Conservation (phyloP, 2,888 invertebrate genomes). For the Polymixis lichenea region DNA sequence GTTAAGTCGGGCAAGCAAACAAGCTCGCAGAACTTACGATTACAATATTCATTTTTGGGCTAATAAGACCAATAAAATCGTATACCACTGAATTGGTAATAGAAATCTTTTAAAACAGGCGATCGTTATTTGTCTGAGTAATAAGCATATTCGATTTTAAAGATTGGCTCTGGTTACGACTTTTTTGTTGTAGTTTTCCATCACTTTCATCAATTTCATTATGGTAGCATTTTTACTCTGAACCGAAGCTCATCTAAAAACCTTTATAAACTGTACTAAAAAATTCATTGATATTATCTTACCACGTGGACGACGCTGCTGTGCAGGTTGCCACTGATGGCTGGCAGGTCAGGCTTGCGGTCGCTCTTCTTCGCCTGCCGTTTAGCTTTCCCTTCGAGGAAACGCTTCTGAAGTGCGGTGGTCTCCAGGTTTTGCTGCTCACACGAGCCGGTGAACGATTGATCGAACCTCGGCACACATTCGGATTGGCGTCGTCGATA, state of each 20-base stretch:
- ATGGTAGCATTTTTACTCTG: not conserved
- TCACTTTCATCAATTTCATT: not conserved
- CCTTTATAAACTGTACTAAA: not conserved
- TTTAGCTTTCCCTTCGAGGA: slow-evolving; percentile 97
- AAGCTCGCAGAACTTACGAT: slow-evolving; percentile 13
- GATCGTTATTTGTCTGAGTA: not conserved
- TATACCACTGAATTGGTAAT: not conserved
- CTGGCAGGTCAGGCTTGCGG: slow-evolving; percentile 87
- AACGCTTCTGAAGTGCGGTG: slow-evolving; percentile 96
- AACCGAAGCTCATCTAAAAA: not conserved
- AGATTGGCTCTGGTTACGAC: not conserved
- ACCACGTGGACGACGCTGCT: slow-evolving; percentile 94
- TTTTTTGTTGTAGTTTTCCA: not conserved
- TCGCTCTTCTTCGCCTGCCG: slow-evolving; percentile 95
- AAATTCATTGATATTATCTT: slow-evolving; percentile 17
- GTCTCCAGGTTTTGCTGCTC: slow-evolving; percentile 98
- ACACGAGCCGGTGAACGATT: slow-evolving; percentile 96
- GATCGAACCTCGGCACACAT: slow-evolving; percentile 96
- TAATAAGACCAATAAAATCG: slow-evolving; percentile 11
- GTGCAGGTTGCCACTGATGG: slow-evolving; percentile 90
- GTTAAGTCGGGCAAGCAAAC: not conserved
- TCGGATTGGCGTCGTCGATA: slow-evolving; percentile 96
- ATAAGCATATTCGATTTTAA: slow-evolving; percentile 7
- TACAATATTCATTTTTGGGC: slow-evolving; percentile 10
- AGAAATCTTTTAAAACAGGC: not conserved